phyloP scores from a whole-genome alignment of 2,797 vertebrate species.

The Pangasius djambal region DNA sequence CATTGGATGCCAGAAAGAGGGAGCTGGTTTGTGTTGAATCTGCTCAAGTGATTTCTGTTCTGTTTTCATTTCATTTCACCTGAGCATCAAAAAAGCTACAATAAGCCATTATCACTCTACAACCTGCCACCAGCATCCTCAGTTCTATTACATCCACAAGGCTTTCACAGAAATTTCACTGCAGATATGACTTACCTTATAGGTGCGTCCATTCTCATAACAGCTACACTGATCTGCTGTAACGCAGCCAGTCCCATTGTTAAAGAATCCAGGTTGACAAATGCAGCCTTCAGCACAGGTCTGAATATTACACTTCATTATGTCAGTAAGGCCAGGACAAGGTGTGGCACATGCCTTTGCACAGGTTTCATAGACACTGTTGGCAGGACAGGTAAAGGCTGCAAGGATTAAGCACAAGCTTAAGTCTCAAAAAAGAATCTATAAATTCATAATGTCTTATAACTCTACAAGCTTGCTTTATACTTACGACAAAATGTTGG shows the following conservation, averaged over 20 bases:
- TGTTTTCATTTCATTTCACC: not conserved
- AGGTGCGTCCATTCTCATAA: constrained; percentile 58
- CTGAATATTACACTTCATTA: constrained; percentile 53
- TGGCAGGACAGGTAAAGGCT: constrained; percentile 69
- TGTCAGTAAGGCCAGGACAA: constrained; percentile 66
- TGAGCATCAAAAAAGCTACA: not conserved
- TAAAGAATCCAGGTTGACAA: constrained; percentile 70
- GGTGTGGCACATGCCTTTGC: constrained; percentile 66
- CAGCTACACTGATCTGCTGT: constrained; percentile 71
- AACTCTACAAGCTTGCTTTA: not conserved
- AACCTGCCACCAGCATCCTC: not conserved
- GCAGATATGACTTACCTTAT: constrained; percentile 22
- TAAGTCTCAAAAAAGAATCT: not conserved
- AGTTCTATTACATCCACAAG: not conserved
- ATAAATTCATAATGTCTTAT: not conserved
- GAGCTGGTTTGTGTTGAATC: not conserved
- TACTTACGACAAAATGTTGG: constrained; percentile 69
- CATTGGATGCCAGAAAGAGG: not conserved
- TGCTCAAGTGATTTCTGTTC: not conserved
- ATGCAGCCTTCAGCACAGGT: constrained; percentile 74
- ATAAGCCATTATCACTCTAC: not conserved
- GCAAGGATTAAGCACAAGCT: constrained; percentile 7
- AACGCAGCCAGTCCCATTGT: constrained; percentile 70
- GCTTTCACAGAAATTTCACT: not conserved
- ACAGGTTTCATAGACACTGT: constrained; percentile 76